Base-by-base conservation (phyloP, 2,888 invertebrate species). In the Athrips mouffetella region DNA sequence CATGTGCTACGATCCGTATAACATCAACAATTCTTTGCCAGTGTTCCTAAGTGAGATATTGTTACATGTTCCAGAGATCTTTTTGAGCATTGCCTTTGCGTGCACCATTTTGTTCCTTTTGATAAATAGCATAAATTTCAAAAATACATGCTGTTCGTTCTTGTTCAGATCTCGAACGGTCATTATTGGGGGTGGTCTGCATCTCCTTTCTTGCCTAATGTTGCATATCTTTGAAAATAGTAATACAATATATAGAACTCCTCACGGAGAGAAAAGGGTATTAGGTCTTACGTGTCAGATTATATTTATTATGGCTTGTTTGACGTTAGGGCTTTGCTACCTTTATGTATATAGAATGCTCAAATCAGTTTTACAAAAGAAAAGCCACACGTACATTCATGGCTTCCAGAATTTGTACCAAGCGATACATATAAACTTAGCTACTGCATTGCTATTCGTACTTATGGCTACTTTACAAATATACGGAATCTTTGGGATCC, bases 1-100 rank as follows among this genome's bases (percentile, higher is more conserved):
- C 71, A 90, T 98, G 61, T 94, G 96, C 62, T 95, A 96, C 71
- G 98, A 98, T 80, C 96, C 96, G 0, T 98, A 98, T 73, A 97
- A 97, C 70, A 92, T 95, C n/a, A 92, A 93, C 53, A 91, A 91
- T 52, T 94, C 94, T 0, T 91, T 97, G 70, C 95, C 94, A 50
- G 82, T 91, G 40, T 93, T 94, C 52, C 85, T 96, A 25, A 95
- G 96, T 46, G 94, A 95, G 68, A 92, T 97, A 44, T 81, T 97
- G 30, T 91, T 96, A 54, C 95, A 96, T 70, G 91, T 96, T 49
- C 96, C 96, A 0, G 93, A 96, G 54, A 97, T 97, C 54, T 92
- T 97, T 64, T 80, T 98, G 27, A 95, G 96, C 15, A 93, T 96
- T n/a, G 94, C 96, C 0, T 97, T 98, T 76, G 94, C 96, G 37